Percentiles rank a stretch among this genome's conserved stretches.
Evolutionary conservation across 2,888 invertebrate genomes (phyloP).

Genomic region (Meghimatium bilineatum): DNA sequence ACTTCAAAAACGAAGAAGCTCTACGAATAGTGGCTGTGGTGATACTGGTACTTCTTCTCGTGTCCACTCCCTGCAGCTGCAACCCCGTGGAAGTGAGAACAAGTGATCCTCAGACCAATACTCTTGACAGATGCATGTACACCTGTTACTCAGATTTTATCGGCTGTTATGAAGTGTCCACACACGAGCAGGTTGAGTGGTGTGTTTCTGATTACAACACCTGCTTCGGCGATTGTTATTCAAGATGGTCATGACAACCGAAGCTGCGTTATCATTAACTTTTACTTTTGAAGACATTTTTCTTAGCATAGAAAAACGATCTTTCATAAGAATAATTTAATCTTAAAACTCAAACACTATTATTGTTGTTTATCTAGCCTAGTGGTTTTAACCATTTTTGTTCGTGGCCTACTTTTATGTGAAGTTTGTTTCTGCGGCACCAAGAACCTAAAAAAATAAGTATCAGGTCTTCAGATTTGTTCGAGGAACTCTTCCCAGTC

Average conservation of each 20-base stretch:
- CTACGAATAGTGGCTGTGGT: not conserved
- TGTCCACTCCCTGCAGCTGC: not conserved
- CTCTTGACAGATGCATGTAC: slow-evolving; percentile 7
- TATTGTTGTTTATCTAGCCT: too few species aligned
- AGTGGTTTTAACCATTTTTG: too few species aligned
- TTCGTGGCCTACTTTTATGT: too few species aligned
- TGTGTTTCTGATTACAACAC: slow-evolving; percentile 14
- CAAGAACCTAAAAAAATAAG: too few species aligned
- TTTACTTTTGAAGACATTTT: too few species aligned
- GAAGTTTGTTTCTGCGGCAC: too few species aligned
- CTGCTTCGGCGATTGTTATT: slow-evolving; percentile 16
- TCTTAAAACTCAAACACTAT: too few species aligned
- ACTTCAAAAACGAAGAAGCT: not conserved
- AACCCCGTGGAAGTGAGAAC: not conserved
- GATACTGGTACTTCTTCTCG: not conserved
- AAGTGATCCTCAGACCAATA: not conserved
- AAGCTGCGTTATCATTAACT: too few species aligned
- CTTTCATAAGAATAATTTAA: too few species aligned
- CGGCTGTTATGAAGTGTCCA: slow-evolving; percentile 2
- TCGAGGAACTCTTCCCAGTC: too few species aligned
- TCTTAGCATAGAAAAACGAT: too few species aligned
- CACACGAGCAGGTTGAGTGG: not conserved
- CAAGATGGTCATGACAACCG: not conserved
- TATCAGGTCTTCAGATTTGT: too few species aligned
- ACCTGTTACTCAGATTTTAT: slow-evolving; percentile 14